Base-by-base conservation (phyloP, 2,113 vertebrate species). In the Brienomyrus brachyistius region DNA sequence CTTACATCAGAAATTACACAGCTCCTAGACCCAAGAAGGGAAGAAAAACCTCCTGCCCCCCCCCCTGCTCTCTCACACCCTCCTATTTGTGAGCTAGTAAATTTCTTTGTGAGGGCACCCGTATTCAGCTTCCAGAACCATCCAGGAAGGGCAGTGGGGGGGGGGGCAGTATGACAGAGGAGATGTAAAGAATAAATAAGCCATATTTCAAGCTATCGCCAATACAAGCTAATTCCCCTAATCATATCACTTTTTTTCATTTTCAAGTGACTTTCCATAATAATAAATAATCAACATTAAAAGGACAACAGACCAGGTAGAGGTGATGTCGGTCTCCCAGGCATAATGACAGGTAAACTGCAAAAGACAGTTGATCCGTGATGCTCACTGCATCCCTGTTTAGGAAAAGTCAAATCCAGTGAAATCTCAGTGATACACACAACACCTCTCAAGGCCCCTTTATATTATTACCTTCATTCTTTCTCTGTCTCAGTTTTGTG, bases 381-480 rank as follows among this genome's bases (percentile, higher is more conserved):
- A 74, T 74, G 5, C 59, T 35, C 3, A 15, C 45, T 51, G 50
- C 40, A 80, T 82, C 9, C 5, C 50, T 40, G n/a, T 1, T 11
- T 35, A 27, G 70, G 31, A 89, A 40, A 40, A 40, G 40, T 40
- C 40, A 40, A 40, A 10, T 89, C 52, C 80, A 27, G n/a, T 84
- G 40, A 59, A 40, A 51, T 90, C 89, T 51, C n/a, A 21, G 82
- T 40, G 84, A 83, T 59, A 90, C 83, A 86, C 70, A 54, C 31
- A 87, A 77, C 17, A 13, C 4, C 77, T 66, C 59, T 48, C 85
- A 74, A 47, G 27, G 31, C 19, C 89, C 23, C 19, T 86, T 13
- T 52, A 35, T 31, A 48, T 86, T n/a, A 40, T 88, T 45, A 13
- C 17, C 59, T 27, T 87, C 31, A 48, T 90, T 9, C 31, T 80